Percentiles rank a stretch among this genome's conserved stretches.
Evolutionary conservation across 2,797 vertebrate species (phyloP).

Genomic region (Fundulus diaphanus): DNA sequence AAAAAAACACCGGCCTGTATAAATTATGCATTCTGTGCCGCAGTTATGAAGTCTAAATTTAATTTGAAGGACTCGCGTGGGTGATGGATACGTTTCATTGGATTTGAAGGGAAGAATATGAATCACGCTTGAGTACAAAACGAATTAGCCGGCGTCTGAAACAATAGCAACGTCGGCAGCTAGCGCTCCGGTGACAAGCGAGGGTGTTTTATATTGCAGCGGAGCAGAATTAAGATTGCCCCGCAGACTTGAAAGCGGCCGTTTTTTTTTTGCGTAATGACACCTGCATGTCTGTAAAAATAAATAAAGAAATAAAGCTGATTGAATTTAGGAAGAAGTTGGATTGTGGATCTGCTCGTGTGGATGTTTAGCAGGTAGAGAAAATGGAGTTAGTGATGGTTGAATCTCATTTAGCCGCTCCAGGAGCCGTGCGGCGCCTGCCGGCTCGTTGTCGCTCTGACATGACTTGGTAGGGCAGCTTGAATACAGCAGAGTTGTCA

Average conservation of each 20-base stretch:
- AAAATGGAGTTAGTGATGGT: conserved; percentile 10
- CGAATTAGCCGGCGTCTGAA: conserved; percentile 40
- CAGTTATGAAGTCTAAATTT: conserved; percentile 63
- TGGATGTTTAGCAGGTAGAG: conserved; percentile 1
- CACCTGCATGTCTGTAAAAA: conserved; percentile 5
- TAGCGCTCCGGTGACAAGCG: conserved; percentile 22
- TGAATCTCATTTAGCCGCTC: conserved; percentile 9
- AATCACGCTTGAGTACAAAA: conserved; percentile 49
- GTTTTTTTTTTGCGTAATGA: conserved; percentile 1
- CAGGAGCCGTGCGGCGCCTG: not conserved
- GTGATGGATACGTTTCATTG: conserved; percentile 64
- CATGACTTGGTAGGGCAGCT: not conserved
- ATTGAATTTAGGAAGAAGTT: conserved; percentile 4
- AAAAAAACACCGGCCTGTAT: conserved; percentile 22
- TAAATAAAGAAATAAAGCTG: no score
- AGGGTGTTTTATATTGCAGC: conserved; percentile 17
- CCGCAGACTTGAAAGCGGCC: conserved; percentile 8
- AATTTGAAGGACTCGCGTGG: conserved; percentile 40
- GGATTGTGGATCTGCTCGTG: conserved; percentile 13
- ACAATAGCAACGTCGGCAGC: conserved; percentile 26
- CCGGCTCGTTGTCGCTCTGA: not conserved
- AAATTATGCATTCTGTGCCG: conserved; percentile 48
- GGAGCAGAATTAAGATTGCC: conserved; percentile 13
- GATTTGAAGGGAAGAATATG: conserved; percentile 39
- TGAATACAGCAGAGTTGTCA: not conserved